Evolutionary conservation across 2,888 invertebrate genomes (phyloP).

Genomic region (Cancer borealis): DNA sequence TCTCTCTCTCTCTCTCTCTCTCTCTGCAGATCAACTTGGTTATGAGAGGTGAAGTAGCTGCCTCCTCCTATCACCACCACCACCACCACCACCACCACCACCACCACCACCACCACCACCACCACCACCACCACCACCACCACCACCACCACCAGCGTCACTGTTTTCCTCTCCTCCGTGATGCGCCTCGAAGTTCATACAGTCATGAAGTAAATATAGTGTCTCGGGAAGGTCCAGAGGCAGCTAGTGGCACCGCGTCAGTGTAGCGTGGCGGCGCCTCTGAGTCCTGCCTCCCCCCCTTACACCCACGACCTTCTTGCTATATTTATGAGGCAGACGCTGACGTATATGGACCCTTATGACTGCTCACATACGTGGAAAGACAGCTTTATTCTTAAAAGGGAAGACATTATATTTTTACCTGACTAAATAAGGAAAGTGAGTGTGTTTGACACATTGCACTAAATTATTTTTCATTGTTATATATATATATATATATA

Average conservation of each 20-base stretch:
- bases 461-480: not conserved
- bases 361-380: not conserved
- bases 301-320: not conserved
- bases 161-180: not conserved
- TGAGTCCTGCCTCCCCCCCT: no score
- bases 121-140: not conserved
- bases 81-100: not conserved
- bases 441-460: no score
- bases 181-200: not conserved
- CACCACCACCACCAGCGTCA: not conserved
- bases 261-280: no score
- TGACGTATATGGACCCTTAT: constrained; percentile 7
- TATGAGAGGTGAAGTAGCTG: not conserved
- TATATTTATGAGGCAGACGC: constrained; percentile 7
- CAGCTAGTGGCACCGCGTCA: not conserved
- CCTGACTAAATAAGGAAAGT: not conserved
- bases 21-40: no score
- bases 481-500: no score
- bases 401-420: not conserved
- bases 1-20: no score
- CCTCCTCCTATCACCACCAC: not conserved
- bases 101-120: not conserved
- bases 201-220: not conserved
- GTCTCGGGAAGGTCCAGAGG: not conserved
- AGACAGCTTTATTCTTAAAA: not conserved